Evolutionary conservation across 2,797 vertebrate species (phyloP), one percentile per base, ranked within the genome.

Genomic region (Sarcoramphus papa): DNA sequence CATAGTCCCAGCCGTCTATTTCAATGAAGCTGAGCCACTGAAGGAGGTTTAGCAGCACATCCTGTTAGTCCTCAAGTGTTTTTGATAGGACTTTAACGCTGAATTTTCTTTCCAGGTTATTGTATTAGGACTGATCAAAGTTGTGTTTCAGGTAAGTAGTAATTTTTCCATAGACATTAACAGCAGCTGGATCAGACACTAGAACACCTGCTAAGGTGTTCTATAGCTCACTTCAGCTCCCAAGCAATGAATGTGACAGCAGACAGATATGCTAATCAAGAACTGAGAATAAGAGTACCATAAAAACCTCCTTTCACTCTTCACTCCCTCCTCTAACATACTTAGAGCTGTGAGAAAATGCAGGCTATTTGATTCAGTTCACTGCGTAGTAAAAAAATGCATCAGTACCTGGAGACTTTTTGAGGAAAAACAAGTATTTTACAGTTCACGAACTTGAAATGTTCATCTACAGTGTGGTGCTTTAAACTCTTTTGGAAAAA

Each of bases 11-110:
- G 74, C 25, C 59, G 94, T 83, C 41, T 54, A 88, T 94, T 93
- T 88, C 63, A 84, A 65, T 45, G 62, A 91, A 94, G 83, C 35
- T 85, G 69, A 95, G 88, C 64, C 47, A 57, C 25, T 65, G n/a
- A 80, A 73, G 90, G 69, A 91, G 54, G 64, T 75, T 97, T 92
- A 95, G 79, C 47, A 62, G 50, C 47, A 79, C 60, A 90, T 56
- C 50, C 40, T 48, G 23, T 35, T 40, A 70, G 28, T 24, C 65
- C 77, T 88, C 60, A 70, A 73, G 21, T 50, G 83, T 33, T 84
- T 31, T 4, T 0, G 4, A 85, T 51, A 75, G 23, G 63, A 85
- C 31, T 70, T 8, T 0, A 94, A 80, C 31, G 35, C 19, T 3
- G 1, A 65, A 54, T 76, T 80, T 85, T 83, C 78, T 63, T 91